Conservation (phyloP, 1,140 invertebrate species). For the Spodoptera frugiperda region DNA sequence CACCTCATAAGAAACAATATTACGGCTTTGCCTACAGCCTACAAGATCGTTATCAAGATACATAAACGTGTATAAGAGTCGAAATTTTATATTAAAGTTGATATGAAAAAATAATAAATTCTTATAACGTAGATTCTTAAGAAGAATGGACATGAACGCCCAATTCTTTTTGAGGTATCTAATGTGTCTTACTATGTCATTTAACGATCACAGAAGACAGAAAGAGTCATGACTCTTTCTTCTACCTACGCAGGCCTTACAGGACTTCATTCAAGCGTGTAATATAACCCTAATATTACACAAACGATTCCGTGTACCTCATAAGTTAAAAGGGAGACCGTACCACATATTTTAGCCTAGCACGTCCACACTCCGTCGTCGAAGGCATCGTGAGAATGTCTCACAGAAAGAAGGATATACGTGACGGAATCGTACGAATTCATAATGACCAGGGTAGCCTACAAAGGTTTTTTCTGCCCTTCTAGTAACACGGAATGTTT, state of each 20-base stretch:
- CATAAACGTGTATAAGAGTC: too few relatives aligned
- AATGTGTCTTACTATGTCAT: background rate
- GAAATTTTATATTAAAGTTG: too few relatives aligned
- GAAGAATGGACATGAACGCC: too few relatives aligned
- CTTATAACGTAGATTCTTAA: too few relatives aligned
- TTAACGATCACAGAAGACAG: background rate
- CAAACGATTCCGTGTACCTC: background rate
- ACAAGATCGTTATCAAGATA: too few relatives aligned
- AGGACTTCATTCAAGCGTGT: too few relatives aligned
- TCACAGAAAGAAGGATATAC: conserved; percentile 18
- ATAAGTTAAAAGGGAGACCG: conserved; percentile 9
- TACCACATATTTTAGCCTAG: background rate
- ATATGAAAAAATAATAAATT: too few relatives aligned
- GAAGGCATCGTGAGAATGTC: conserved; percentile 33
- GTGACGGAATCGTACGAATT: conserved; percentile 47
- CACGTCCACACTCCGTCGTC: background rate
- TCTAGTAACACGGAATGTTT: conserved; percentile 14
- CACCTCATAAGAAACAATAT: too few relatives aligned
- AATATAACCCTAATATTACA: background rate
- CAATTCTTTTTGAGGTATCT: background rate
- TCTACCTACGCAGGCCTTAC: too few relatives aligned
- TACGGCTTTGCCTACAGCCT: too few relatives aligned
- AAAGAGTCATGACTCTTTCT: too few relatives aligned
- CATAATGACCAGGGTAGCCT: conserved; percentile 38
- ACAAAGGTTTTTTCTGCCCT: conserved; percentile 15